Evolutionary conservation across 1,140 invertebrate genomes (phyloP).

Genomic region (Lepidurus packardi): DNA sequence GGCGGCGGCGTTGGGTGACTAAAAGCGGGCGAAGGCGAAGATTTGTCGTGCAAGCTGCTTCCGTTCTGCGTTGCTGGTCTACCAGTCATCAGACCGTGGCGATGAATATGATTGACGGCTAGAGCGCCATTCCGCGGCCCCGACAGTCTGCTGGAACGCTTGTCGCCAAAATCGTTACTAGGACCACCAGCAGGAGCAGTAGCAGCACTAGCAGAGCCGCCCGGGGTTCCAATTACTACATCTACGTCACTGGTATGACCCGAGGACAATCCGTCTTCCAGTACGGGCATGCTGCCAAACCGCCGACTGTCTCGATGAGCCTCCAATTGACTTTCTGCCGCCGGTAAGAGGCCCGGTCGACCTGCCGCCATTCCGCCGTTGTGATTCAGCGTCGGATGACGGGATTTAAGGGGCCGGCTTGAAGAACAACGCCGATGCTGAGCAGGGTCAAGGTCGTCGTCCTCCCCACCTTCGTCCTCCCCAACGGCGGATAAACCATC

Average conservation of each 20-base stretch:
- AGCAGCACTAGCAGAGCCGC: no score
- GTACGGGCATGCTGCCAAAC: constrained; percentile 78
- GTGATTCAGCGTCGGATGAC: neutral
- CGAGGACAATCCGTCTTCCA: constrained; percentile 69
- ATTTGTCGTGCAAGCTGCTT: neutral
- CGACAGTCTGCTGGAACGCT: neutral
- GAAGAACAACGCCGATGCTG: neutral
- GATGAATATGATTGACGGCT: neutral
- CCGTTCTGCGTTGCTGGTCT: neutral
- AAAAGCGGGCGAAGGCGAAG: neutral
- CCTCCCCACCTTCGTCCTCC: constrained; percentile 57
- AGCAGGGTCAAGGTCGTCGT: neutral
- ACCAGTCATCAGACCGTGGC: neutral
- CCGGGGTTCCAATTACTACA: neutral
- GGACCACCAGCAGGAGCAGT: no score
- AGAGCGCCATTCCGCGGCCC: neutral
- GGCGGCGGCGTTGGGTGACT: neutral
- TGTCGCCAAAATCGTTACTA: neutral
- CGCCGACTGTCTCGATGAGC: constrained; percentile 42
- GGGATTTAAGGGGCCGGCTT: neutral
- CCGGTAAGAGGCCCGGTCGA: neutral
- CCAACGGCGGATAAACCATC: constrained; percentile 41
- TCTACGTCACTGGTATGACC: constrained; percentile 30
- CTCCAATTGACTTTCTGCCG: neutral
- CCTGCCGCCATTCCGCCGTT: neutral